Conservation (phyloP, 2,888 invertebrate genomes). For the Ernsta delagoae region DNA sequence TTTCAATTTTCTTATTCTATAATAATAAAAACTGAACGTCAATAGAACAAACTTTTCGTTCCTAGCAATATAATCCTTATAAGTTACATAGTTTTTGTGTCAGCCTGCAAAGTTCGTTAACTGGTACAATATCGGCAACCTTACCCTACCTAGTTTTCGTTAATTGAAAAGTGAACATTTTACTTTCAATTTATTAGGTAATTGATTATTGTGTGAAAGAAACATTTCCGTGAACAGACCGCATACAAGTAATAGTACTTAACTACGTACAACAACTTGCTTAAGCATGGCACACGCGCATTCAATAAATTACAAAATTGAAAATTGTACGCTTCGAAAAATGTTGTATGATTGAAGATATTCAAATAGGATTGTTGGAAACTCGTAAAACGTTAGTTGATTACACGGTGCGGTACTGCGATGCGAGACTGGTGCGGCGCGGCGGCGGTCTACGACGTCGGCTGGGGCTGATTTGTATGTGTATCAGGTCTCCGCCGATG, state of each 20-base stretch:
- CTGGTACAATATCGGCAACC: too few relatives aligned
- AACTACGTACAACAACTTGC: neutral
- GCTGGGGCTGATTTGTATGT: conserved; percentile 73
- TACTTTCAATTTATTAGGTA: too few relatives aligned
- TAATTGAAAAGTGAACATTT: neutral
- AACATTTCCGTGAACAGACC: too few relatives aligned
- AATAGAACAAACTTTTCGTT: too few relatives aligned
- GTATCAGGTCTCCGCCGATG: conserved; percentile 63
- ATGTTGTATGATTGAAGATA: conserved; percentile 14
- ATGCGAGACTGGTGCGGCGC: conserved; percentile 25
- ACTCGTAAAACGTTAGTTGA: conserved; percentile 38
- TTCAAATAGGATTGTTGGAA: conserved; percentile 33
- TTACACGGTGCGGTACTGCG: conserved; percentile 31
- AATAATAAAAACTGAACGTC: too few relatives aligned
- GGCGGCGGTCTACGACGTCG: conserved; percentile 36
- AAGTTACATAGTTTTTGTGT: too few relatives aligned
- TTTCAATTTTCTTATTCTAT: too few relatives aligned
- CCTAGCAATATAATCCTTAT: too few relatives aligned
- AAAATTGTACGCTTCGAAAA: conserved; percentile 27
- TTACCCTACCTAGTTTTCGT: too few relatives aligned
- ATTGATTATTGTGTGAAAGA: too few relatives aligned
- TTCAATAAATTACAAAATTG: neutral
- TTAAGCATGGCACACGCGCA: conserved; percentile 1
- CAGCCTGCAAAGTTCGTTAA: too few relatives aligned
- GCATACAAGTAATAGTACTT: too few relatives aligned